Evolutionary conservation across 1,140 invertebrate genomes (phyloP), one percentile per base, ranked within the genome.

Genomic region (Trichogramma pretiosum): DNA sequence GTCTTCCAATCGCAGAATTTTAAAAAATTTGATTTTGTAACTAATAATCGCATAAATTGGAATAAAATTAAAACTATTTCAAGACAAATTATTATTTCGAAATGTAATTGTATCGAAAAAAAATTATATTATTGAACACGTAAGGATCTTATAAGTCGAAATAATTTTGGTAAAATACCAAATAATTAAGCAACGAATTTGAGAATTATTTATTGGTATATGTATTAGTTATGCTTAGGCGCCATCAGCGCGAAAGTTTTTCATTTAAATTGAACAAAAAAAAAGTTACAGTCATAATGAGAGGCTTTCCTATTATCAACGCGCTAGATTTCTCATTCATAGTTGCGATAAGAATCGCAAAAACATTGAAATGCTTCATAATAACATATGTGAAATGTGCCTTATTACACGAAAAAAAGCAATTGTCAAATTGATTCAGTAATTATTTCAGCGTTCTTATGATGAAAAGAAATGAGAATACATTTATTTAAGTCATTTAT

Each of bases 1-100:
- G 54, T 56, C 54, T 56, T 56, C 54, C 54, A 56, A 42, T 51
- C 48, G 39, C 45, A 53, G 49, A 11, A 32, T 7, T 41, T 37
- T 51, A 36, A 42, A n/a, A n/a, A n/a, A n/a, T n/a, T n/a, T n/a
- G n/a, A n/a, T n/a, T n/a, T n/a, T n/a, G n/a, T n/a, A n/a, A n/a
- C n/a, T n/a, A n/a, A n/a, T n/a, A n/a, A n/a, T n/a, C n/a, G n/a
- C n/a, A n/a, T n/a, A n/a, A n/a, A n/a, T n/a, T n/a, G n/a, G n/a
- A n/a, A n/a, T n/a, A 22, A 39, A 39, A 18, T 32, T 39, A 23
- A 22, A 46, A 5, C 7, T 32, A 46, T 36, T 26, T 39, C 14
- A 26, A 36, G n/a, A n/a, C n/a, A n/a, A n/a, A n/a, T n/a, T n/a
- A n/a, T n/a, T n/a, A n/a, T n/a, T n/a, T n/a, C n/a, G n/a, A n/a